Conservation (phyloP, 2,888 invertebrate species). For the Drosophila monieri region DNA sequence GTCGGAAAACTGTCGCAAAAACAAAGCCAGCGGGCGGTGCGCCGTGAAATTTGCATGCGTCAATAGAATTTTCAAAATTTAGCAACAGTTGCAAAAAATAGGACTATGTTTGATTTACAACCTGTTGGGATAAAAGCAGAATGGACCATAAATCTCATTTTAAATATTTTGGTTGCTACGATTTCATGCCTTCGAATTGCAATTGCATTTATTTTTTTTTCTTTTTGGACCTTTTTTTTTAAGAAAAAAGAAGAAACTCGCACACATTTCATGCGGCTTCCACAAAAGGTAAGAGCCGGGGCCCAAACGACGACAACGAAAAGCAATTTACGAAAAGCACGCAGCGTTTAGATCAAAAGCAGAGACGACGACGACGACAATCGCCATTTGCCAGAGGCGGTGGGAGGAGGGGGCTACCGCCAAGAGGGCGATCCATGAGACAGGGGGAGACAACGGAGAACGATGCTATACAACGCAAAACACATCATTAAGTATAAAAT, state of each 20-base stretch:
- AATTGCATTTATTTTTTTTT: conserved; percentile 65
- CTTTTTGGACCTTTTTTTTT: conserved; percentile 41
- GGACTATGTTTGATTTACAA: conserved; percentile 63
- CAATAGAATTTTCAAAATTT: conserved; percentile 59
- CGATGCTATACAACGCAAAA: conserved; percentile 83
- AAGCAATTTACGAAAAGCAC: conserved; percentile 80
- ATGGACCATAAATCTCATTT: conserved; percentile 56
- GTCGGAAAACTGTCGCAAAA: conserved; percentile 24
- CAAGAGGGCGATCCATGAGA: too few species aligned
- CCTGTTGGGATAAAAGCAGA: conserved; percentile 27
- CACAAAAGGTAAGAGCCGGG: conserved; percentile 66
- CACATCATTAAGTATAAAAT: conserved; percentile 85
- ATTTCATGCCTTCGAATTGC: conserved; percentile 71
- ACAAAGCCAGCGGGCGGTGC: conserved; percentile 56
- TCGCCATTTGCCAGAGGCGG: conserved; percentile 51
- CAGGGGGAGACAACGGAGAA: conserved; percentile 18
- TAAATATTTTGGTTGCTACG: conserved; percentile 76
- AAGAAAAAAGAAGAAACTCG: conserved; percentile 61
- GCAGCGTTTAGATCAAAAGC: conserved; percentile 80
- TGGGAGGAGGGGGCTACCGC: conserved; percentile 8
- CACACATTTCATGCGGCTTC: conserved; percentile 81
- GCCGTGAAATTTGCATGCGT: conserved; percentile 73
- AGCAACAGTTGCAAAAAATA: conserved; percentile 52
- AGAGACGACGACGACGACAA: conserved; percentile 52
- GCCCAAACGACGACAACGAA: conserved; percentile 67